Evolutionary conservation across 2,797 vertebrate genomes (phyloP).

Genomic region (Karalla daura): DNA sequence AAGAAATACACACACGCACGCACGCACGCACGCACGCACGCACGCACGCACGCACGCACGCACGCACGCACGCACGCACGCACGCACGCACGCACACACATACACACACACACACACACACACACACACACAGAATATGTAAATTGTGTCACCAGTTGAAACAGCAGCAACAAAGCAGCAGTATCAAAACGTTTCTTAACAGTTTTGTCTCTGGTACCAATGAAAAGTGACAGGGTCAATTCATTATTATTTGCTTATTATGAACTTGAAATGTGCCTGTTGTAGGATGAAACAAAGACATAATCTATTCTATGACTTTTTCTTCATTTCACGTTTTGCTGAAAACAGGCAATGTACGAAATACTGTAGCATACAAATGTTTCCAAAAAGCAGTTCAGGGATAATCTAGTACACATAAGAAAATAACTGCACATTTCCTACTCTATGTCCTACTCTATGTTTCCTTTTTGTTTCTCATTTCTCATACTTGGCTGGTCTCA

Average conservation of each 20-base stretch:
- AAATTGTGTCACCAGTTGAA: background rate
- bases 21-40: slow-evolving; percentile 1
- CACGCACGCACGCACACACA: slow-evolving; percentile 2
- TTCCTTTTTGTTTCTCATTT: too few relatives aligned
- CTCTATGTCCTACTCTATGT: too few relatives aligned
- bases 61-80: background rate
- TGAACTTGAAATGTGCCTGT: too few relatives aligned
- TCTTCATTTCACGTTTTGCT: background rate
- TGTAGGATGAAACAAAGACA: too few relatives aligned
- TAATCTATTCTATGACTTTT: background rate
- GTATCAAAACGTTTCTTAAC: background rate
- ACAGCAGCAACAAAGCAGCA: background rate
- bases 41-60: background rate
- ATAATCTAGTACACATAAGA: too few relatives aligned
- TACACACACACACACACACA: background rate
- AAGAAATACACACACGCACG: slow-evolving; percentile 14
- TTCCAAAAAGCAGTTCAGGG: too few relatives aligned
- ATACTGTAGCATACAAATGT: too few relatives aligned
- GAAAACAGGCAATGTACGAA: background rate
- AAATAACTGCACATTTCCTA: too few relatives aligned
- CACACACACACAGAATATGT: background rate
- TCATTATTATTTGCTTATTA: too few relatives aligned
- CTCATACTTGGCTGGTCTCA: background rate
- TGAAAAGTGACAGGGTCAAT: too few relatives aligned
- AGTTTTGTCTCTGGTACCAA: background rate